Conservation (phyloP, 2,113 vertebrate species). For the Entomyzon cyanotis region DNA sequence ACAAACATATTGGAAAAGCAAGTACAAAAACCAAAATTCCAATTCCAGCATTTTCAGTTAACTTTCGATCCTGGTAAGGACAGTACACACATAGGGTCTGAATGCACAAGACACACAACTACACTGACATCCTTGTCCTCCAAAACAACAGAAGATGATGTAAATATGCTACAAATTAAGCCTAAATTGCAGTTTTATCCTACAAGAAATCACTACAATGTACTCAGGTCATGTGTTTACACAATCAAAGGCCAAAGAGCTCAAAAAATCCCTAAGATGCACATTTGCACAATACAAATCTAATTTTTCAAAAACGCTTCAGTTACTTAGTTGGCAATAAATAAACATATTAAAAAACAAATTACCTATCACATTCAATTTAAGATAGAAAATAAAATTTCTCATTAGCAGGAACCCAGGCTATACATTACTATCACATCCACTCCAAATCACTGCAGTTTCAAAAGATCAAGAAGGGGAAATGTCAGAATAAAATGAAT, state of each 20-base stretch:
- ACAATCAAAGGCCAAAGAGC: not conserved
- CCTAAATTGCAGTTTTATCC: not conserved
- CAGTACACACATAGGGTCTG: not conserved
- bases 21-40: not conserved
- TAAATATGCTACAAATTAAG: not conserved
- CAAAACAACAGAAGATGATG: fast-evolving
- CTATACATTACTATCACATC: not conserved
- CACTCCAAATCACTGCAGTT: not conserved
- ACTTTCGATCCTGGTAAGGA: not conserved
- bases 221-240: not conserved
- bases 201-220: not conserved
- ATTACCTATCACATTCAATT: not conserved
- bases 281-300: not conserved
- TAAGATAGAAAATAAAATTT: not conserved
- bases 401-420: not conserved
- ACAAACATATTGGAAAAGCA: not conserved
- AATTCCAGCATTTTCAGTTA: not conserved
- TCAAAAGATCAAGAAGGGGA: not conserved
- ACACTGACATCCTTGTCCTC: not conserved
- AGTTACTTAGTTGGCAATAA: not conserved
- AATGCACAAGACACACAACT: not conserved
- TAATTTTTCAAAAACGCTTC: not conserved
- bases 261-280: not conserved
- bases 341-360: not conserved
- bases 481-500: not conserved